These are phyloP conservation scores for Coelinius sp. DNA, from an alignment of 2,888 invertebrate species.

Conservation along the genomic window DNA sequence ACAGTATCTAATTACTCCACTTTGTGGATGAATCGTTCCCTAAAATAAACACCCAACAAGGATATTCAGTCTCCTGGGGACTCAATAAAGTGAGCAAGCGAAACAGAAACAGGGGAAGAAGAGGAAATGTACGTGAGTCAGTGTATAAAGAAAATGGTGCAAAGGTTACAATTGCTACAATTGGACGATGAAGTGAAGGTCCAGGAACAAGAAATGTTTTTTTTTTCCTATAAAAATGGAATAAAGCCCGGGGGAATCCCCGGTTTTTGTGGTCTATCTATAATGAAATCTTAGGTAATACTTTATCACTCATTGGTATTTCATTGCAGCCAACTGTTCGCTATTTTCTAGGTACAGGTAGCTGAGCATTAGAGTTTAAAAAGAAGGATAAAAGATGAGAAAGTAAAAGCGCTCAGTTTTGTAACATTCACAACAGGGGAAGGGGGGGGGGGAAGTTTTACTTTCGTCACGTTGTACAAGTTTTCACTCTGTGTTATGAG, in stretches of 20 bases:
- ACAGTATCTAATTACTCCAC: background rate
- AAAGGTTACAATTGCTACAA: background rate
- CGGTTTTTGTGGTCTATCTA: conserved; percentile 49
- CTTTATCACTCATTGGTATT: conserved; percentile 45
- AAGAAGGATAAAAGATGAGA: background rate
- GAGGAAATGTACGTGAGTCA: background rate
- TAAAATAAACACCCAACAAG: background rate
- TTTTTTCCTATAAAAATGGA: conserved; percentile 36
- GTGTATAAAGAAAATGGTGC: conserved; percentile 7
- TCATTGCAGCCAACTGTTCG: conserved; percentile 47
- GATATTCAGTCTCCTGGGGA: background rate
- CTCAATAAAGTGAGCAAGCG: background rate
- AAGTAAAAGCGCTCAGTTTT: conserved; percentile 6
- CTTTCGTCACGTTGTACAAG: conserved; percentile 28
- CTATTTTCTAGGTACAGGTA: background rate
- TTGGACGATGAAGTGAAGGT: conserved; percentile 1
- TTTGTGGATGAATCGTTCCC: background rate
- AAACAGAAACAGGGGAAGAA: background rate
- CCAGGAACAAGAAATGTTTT: conserved; percentile 18
- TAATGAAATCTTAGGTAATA: conserved; percentile 61
- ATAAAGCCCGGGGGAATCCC: conserved; percentile 28
- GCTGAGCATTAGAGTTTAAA: background rate
- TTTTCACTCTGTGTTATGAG: conserved; percentile 47
- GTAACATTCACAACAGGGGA: background rate
- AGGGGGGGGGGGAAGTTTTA: too few relatives aligned